Conservation (phyloP, 2,797 vertebrate species). For the Enteromius anoplus region DNA sequence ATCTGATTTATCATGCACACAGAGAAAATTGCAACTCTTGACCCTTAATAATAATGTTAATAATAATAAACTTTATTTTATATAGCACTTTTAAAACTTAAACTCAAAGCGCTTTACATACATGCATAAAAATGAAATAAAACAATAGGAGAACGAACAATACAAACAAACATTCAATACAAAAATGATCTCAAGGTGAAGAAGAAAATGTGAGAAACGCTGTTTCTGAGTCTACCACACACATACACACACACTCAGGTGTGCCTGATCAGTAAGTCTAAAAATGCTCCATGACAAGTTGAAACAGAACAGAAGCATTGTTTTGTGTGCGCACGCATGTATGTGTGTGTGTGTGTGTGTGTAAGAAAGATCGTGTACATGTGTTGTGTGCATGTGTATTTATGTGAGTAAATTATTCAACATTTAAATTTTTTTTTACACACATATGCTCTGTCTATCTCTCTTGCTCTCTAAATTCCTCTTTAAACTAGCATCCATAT, state of each 20-base stretch:
- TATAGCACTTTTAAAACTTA: no score
- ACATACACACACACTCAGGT: constrained; percentile 38
- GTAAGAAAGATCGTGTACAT: background rate
- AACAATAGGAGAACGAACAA: no score
- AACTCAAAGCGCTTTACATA: no score
- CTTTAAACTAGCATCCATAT: background rate
- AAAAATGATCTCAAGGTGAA: constrained; percentile 47
- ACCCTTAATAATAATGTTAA: no score
- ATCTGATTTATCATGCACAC: background rate
- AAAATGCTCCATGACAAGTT: constrained; percentile 57
- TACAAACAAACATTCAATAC: no score
- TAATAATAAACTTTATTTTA: no score
- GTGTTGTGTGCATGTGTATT: background rate
- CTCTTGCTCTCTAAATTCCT: background rate
- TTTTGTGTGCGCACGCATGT: constrained; percentile 27
- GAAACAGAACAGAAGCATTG: constrained; percentile 59
- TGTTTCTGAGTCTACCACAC: constrained; percentile 5
- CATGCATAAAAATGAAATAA: no score
- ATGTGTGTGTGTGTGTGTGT: constrained; percentile 29
- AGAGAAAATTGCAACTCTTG: background rate
- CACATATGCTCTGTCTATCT: background rate
- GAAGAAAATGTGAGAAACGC: constrained; percentile 39
- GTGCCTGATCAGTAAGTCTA: constrained; percentile 49
- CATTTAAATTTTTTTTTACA: background rate
- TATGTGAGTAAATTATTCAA: background rate